Base-by-base conservation (phyloP, 1,140 invertebrate species). In the Drosophila santomea region DNA sequence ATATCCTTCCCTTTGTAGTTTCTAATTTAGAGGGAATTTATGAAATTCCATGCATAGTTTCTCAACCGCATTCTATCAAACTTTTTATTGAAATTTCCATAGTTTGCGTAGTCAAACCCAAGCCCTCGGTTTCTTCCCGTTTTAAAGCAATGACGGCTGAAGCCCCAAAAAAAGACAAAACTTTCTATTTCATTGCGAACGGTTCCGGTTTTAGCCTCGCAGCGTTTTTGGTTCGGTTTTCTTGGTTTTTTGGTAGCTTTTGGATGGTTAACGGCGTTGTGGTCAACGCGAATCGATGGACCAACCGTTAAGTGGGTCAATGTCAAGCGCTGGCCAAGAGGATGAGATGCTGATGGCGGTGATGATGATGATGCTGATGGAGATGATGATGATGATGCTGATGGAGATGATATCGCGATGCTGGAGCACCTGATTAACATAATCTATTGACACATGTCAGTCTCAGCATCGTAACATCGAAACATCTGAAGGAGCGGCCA, bases 121-220 rank as follows among this genome's bases (percentile, higher is more conserved):
- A 57, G 48, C 41, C 28, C 15, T 36, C 64, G 25, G 28, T 71
- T 32, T 28, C 55, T 60, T 35, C 25, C 15, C 51, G 12, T n/a
- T 32, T 28, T 41, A 41, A 62, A 57, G 12, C 73, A 52, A 55
- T 32, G 48, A 45, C 51, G 35, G 3, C 36, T 23, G 58, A 41
- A 7, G 36, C 58, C 12, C 43, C 7, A 38, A 38, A 55, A 50
- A 55, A 57, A 86, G 82, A 86, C 83, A 57, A 86, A 88, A 86
- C 83, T 86, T 86, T 86, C 79, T 86, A 88, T 86, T 88, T 86
- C 67, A 83, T 74, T 83, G 62, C 51, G 59, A 58, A 60, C 52
- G 66, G 75, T 86, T 89, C 83, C 84, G 84, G 83, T 88, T 86
- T 82, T 69, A 44, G 17, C 47, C 15, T 66, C n/a, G 15, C 28